Percentiles rank a stretch among this genome's conserved stretches.
These are phyloP conservation scores for Ptiloglossa arizonensis DNA, from an alignment of 1,140 invertebrate species.

Conservation along the genomic window DNA sequence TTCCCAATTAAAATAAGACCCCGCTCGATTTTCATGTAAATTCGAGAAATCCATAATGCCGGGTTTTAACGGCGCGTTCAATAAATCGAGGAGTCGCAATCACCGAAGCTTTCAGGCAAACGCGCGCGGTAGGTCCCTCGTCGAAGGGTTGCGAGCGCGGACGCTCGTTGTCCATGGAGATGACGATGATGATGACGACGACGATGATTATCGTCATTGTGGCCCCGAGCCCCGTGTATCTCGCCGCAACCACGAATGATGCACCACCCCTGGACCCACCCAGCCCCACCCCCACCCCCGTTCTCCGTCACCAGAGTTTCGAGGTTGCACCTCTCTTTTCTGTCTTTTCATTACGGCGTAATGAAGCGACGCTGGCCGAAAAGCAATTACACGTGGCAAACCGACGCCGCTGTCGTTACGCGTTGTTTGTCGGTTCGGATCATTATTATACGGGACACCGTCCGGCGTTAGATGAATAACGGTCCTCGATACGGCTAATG, in stretches of 20 bases:
- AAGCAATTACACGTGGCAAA: slow-evolving; percentile 32
- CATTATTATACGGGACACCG: slow-evolving; percentile 12
- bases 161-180: slow-evolving; percentile 55
- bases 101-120: slow-evolving; percentile 59
- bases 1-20: slow-evolving; percentile 45
- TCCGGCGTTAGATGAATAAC: slow-evolving; percentile 22
- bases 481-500: slow-evolving; percentile 14
- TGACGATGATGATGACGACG: slow-evolving; percentile 56
- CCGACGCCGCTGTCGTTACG: slow-evolving; percentile 35
- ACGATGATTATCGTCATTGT: slow-evolving; percentile 62
- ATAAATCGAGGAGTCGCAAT: slow-evolving; percentile 62
- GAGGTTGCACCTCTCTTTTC: slow-evolving; percentile 4
- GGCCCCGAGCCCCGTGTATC: slow-evolving; percentile 50
- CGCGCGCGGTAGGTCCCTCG: slow-evolving; percentile 41
- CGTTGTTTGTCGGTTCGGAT: slow-evolving; percentile 30
- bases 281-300: too few relatives aligned
- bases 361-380: slow-evolving; percentile 45
- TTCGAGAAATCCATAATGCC: slow-evolving; percentile 35
- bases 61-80: slow-evolving; percentile 31
- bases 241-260: slow-evolving; percentile 43
- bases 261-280: too few relatives aligned
- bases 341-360: slow-evolving; percentile 49
- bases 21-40: slow-evolving; percentile 35
- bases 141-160: slow-evolving; percentile 39
- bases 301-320: slow-evolving; percentile 38